These are phyloP conservation scores for Synodontis membranacea DNA, from an alignment of 2,113 vertebrate species.

Conservation along the genomic window DNA sequence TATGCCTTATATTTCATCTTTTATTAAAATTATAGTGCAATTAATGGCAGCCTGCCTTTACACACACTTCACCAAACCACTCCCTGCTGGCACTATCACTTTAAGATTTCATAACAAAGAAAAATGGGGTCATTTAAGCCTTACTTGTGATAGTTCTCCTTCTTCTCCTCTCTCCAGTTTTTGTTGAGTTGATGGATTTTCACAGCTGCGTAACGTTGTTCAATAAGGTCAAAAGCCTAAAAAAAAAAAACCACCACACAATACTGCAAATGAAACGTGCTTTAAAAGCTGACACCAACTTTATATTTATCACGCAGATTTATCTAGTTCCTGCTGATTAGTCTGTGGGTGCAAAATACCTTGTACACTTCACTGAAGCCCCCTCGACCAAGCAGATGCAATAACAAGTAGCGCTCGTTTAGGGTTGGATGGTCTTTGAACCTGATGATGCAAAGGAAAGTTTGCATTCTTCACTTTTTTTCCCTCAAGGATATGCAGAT, in stretches of 20 bases:
- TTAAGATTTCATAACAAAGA: background rate
- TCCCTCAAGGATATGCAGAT: background rate
- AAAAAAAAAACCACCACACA: background rate
- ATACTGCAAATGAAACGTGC: background rate
- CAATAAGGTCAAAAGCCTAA: conserved; percentile 98
- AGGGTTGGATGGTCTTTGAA: conserved; percentile 99
- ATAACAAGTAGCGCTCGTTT: conserved; percentile 96
- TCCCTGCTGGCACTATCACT: no score
- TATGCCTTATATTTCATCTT: background rate
- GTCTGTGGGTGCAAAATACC: conserved; percentile 66
- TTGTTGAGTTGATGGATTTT: conserved; percentile 99
- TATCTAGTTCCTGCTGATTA: background rate
- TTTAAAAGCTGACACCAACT: background rate
- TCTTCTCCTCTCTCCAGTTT: conserved; percentile 99
- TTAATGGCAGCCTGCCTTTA: background rate
- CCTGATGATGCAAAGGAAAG: conserved; percentile 66
- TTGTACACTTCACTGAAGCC: conserved; percentile 99
- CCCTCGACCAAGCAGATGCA: conserved; percentile 95
- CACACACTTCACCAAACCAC: background rate
- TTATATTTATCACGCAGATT: background rate
- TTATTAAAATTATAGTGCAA: background rate
- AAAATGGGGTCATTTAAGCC: conserved; percentile 45
- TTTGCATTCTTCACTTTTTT: background rate
- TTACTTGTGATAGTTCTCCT: conserved; percentile 99
- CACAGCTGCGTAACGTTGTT: conserved; percentile 98